These are phyloP conservation scores for Prenolepis imparis DNA, from an alignment of 2,888 invertebrate species.

Conservation along the genomic window DNA sequence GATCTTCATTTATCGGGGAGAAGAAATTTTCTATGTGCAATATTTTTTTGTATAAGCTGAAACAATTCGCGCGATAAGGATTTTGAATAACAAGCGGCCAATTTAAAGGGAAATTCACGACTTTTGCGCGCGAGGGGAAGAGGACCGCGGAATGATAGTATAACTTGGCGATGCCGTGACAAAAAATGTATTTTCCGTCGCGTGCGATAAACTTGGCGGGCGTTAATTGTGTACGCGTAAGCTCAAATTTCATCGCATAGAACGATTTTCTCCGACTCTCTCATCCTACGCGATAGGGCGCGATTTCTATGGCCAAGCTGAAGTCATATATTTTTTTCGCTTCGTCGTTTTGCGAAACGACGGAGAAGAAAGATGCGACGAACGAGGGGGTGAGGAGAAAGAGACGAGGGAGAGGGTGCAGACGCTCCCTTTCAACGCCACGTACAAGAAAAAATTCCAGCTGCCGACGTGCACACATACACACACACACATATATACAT, in stretches of 20 bases:
- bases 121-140: not conserved
- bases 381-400: not conserved
- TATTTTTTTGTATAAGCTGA: not conserved
- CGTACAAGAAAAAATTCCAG: conserved; percentile 29
- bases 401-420: conserved; percentile 43
- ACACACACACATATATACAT: not conserved
- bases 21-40: not conserved
- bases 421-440: conserved; percentile 53
- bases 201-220: conserved; percentile 42
- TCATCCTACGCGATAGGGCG: conserved; percentile 18
- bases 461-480: conserved; percentile 6
- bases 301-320: conserved; percentile 45
- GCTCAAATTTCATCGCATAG: conserved; percentile 43
- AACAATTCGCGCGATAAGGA: not conserved
- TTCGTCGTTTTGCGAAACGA: conserved; percentile 49
- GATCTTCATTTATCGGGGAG: not conserved
- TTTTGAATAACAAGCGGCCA: conserved; percentile 19
- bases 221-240: conserved; percentile 45
- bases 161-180: conserved; percentile 25
- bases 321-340: conserved; percentile 50
- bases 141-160: too few species aligned
- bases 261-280: conserved; percentile 29
- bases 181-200: conserved; percentile 44
- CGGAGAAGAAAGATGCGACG: not conserved
- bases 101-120: conserved; percentile 15